Evolutionary conservation across 1,140 invertebrate species (phyloP), one percentile per base, ranked within the genome.

Genomic region (Myzus persicae): DNA sequence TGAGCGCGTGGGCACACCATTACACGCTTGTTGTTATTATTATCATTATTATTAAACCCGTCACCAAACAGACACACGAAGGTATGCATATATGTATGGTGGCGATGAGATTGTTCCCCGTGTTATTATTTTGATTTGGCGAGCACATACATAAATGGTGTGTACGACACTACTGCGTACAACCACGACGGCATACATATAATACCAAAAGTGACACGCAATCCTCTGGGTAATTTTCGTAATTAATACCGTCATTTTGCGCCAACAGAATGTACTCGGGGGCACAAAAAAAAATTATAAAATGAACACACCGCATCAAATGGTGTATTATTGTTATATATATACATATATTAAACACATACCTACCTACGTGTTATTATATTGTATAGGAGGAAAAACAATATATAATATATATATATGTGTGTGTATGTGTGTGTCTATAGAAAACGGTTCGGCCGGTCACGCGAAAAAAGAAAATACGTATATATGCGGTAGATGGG

Each of bases 71-170:
- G 44, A 24, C 7, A 51, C 11, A 87, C 42, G 26, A 38, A 44
- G 11, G 40, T 36, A 48, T 48, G n/a, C 5, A 22, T 48, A 48
- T 48, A 48, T 36, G 46, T 40, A 31, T 89, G 88, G 46, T 38
- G 48, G 36, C 14, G 11, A 38, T 54, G 48, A 18, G 24, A 76
- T 76, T 76, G 88, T 89, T 40, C 40, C 24, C 40, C 24, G 20
- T 26, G n/a, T 24, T 54, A 88, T 88, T 90, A 67, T 42, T 90
- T 90, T 90, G 89, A 90, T 90, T 90, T 67, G 46, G 36, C 9
- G 5, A 3, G 4, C 38, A 89, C 20, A 22, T 38, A 88, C 22
- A 84, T 84, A 84, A 38, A 82, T 24, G 40, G 59, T 42, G 44
- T 88, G 20, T 46, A 88, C 20, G 48, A 88, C 11, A 46, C 46